Conservation (phyloP, 1,140 invertebrate genomes). For the Micrasema minimum region DNA sequence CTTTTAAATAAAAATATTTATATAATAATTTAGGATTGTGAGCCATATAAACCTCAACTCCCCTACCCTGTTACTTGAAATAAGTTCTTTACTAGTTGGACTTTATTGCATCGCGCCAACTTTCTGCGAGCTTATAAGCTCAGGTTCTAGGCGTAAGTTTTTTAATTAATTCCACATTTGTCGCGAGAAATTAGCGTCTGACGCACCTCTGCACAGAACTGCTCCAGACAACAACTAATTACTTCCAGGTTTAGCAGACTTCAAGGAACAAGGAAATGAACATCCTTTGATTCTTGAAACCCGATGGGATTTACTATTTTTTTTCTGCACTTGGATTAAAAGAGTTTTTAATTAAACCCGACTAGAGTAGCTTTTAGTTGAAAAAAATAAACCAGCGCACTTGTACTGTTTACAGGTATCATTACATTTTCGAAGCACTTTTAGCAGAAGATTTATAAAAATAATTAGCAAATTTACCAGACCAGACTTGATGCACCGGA, state of each 20-base stretch:
- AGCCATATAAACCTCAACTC: neutral
- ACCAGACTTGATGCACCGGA: no score
- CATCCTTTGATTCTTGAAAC: constrained; percentile 14
- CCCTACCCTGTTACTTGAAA: neutral
- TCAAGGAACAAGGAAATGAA: constrained; percentile 26
- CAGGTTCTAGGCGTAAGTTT: constrained; percentile 12
- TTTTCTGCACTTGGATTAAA: no score
- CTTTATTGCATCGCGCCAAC: constrained; percentile 12
- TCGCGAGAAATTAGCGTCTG: constrained; percentile 13
- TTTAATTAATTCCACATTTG: constrained; percentile 36
- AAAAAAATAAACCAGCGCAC: no score
- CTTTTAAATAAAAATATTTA: no score
- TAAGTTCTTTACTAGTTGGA: neutral
- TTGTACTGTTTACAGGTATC: no score
- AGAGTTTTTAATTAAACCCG: no score
- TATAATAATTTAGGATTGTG: no score
- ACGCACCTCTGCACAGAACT: neutral
- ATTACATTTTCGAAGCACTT: no score
- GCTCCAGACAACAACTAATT: constrained; percentile 16
- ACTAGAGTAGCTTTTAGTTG: no score
- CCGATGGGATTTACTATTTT: no score
- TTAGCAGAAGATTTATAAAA: no score
- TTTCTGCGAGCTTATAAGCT: constrained; percentile 16
- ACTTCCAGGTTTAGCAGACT: constrained; percentile 15
- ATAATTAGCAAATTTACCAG: no score